A percentile compares a stretch with the other conserved stretches of the same genome.
Evolutionary conservation across 2,113 vertebrate genomes (phyloP).

Genomic region (Pseudorectes ferrugineus): DNA sequence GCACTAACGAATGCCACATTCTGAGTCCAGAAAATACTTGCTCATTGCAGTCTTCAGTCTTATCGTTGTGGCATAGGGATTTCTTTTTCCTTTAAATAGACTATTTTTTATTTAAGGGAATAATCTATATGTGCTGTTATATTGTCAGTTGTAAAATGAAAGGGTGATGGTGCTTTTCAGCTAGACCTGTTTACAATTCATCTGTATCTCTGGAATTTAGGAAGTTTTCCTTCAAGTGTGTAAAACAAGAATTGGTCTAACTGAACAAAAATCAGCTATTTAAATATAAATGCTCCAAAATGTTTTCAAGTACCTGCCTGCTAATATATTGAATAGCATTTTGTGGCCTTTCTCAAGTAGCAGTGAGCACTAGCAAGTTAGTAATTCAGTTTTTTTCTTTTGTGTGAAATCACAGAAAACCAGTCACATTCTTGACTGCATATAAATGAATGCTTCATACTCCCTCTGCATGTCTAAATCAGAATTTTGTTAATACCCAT

Average conservation of each 20-base stretch:
- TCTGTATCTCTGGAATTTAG: not conserved
- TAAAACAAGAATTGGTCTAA: not conserved
- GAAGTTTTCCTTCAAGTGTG: not conserved
- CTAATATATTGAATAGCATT: not conserved
- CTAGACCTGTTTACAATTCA: not conserved
- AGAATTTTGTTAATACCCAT: not conserved
- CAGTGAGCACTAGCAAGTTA: not conserved
- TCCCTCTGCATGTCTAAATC: not conserved
- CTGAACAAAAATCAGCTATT: not conserved
- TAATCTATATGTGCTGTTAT: not conserved
- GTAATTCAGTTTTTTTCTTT: not conserved
- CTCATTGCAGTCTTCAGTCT: not conserved
- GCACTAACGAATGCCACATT: not conserved
- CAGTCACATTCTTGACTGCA: not conserved
- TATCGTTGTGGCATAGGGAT: not conserved
- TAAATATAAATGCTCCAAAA: not conserved
- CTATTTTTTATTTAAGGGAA: not conserved
- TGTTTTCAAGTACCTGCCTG: not conserved
- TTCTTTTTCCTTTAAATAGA: not conserved
- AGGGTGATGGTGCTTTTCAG: not conserved
- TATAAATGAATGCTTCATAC: not conserved
- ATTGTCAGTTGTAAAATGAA: not conserved
- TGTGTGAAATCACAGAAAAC: not conserved
- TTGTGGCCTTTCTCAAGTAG: not conserved
- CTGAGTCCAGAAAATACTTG: not conserved